Percentiles rank a stretch among this genome's conserved stretches.
Evolutionary conservation across 2,113 vertebrate species (phyloP).

Genomic region (Alces alces): DNA sequence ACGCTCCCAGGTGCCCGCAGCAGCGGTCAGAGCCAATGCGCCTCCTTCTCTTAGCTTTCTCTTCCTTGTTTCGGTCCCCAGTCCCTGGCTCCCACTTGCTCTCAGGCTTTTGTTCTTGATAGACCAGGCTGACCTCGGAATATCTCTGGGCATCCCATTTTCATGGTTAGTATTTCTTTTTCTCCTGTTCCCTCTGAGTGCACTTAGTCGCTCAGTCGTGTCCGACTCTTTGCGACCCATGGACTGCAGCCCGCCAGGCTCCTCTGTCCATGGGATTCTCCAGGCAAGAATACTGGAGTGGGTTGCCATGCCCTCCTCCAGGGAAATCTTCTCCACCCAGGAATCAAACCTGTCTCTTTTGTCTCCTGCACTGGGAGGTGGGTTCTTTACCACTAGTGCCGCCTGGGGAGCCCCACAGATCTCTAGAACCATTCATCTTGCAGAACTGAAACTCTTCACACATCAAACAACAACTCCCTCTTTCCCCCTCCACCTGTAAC

Average conservation of each 20-base stretch:
- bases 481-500: too few species aligned
- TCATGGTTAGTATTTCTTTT: not conserved
- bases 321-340: not conserved
- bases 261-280: not conserved
- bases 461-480: rapidly evolving
- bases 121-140: not conserved
- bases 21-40: rapidly evolving
- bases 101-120: not conserved
- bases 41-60: not conserved
- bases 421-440: not conserved
- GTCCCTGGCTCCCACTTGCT: not conserved
- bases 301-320: not conserved
- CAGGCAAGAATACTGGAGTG: not conserved
- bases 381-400: not conserved
- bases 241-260: not conserved
- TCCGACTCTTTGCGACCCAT: not conserved
- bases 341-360: not conserved
- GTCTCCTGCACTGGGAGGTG: not conserved
- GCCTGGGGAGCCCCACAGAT: not conserved
- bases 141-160: not conserved
- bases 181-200: not conserved
- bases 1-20: not conserved
- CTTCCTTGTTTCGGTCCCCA: not conserved
- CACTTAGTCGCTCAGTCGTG: rapidly evolving
- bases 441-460: not conserved